These are phyloP conservation scores for Sebastes elongatus DNA, from an alignment of 2,797 vertebrate species.

Conservation along the genomic window DNA sequence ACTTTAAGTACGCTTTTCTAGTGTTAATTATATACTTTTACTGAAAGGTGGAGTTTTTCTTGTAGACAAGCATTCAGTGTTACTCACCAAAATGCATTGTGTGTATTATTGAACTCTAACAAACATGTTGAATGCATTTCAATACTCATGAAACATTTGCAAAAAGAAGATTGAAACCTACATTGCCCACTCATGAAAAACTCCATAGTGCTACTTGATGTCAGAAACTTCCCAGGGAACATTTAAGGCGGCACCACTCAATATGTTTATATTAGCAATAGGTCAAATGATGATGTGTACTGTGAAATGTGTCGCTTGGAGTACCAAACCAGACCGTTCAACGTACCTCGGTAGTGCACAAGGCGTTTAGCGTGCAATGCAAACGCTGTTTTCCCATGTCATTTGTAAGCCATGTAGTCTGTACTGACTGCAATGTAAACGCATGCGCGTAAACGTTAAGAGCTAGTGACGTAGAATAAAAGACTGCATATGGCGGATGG, in stretches of 20 bases:
- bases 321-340: not conserved
- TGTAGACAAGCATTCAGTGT: not conserved
- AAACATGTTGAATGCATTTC: too few species aligned
- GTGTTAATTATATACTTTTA: not conserved
- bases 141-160: not conserved
- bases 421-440: too few species aligned
- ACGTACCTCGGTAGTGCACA: too few species aligned
- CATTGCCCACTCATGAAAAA: not conserved
- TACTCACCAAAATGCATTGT: not conserved
- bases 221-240: not conserved
- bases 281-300: not conserved
- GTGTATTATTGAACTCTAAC: too few species aligned
- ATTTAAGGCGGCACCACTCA: not conserved
- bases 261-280: not conserved
- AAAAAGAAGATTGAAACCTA: not conserved
- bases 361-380: too few species aligned
- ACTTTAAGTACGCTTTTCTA: not conserved
- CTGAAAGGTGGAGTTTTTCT: not conserved
- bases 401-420: too few species aligned
- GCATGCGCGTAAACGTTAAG: too few species aligned
- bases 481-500: too few species aligned
- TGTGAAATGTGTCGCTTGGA: not conserved
- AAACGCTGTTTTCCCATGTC: too few species aligned
- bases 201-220: not conserved
- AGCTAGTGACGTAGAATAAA: too few species aligned